Percentiles rank a stretch among this genome's conserved stretches.
These are phyloP conservation scores for Epizoanthus illoricatus DNA, from an alignment of 92 coral and sea anemone genomes.

Conservation along the genomic window DNA sequence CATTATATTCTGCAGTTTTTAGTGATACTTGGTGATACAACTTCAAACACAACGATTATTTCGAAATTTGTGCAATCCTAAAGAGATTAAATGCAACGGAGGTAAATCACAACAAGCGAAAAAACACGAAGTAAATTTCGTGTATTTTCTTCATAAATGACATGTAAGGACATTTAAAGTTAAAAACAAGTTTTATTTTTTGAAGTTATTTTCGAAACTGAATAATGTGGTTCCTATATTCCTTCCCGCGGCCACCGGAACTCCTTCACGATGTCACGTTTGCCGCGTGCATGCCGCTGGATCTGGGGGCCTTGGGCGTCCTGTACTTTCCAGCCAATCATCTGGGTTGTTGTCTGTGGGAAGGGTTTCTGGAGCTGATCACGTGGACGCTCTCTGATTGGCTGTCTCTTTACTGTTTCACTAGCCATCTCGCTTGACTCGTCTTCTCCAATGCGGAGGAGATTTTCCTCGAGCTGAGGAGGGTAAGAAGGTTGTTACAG, in stretches of 20 bases:
- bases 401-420: slow-evolving; percentile 4
- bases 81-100: neutral
- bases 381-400: slow-evolving; percentile 29
- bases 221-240: slow-evolving; percentile 25
- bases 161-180: neutral
- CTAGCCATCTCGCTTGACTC: slow-evolving; percentile 17
- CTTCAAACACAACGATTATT: no score
- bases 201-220: neutral
- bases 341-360: slow-evolving; percentile 71
- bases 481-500: neutral
- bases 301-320: slow-evolving; percentile 29
- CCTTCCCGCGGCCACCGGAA: slow-evolving; percentile 84
- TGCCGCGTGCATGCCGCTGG: slow-evolving; percentile 62
- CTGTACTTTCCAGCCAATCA: slow-evolving; percentile 74
- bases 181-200: neutral
- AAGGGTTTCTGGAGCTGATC: slow-evolving; percentile 32
- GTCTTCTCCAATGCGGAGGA: slow-evolving; percentile 57
- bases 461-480: slow-evolving; percentile 50
- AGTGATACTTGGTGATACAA: no score
- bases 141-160: neutral
- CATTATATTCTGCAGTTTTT: no score
- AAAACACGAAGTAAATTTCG: neutral
- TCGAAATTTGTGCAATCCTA: no score
- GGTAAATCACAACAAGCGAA: neutral
- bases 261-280: slow-evolving; percentile 64